Percentiles rank a stretch among this genome's conserved stretches.
Evolutionary conservation across 1,140 invertebrate species (phyloP).

Genomic region (Heliconius hermathena): DNA sequence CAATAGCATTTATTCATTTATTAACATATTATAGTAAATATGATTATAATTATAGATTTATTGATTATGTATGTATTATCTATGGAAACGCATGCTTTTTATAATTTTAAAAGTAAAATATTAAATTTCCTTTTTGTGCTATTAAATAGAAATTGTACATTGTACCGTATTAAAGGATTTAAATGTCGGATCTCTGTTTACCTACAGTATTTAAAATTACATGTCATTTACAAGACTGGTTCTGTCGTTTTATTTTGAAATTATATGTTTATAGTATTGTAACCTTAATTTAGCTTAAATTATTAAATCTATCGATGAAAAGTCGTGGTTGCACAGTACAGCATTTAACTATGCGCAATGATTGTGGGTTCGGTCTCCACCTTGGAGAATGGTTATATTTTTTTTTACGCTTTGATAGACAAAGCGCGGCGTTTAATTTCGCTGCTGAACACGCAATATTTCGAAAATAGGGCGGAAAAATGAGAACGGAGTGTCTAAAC

Average conservation of each 20-base stretch:
- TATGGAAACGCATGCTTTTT: conserved; percentile 7
- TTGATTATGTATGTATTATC: conserved; percentile 27
- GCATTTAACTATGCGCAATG: too few species aligned
- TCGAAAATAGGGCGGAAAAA: too few species aligned
- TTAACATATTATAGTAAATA: conserved; percentile 27
- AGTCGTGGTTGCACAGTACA: too few species aligned
- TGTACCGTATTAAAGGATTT: conserved; percentile 63
- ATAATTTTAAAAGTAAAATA: background rate
- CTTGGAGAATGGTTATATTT: too few species aligned
- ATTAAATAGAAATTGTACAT: conserved; percentile 48
- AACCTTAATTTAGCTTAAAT: background rate
- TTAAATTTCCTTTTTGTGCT: conserved; percentile 22
- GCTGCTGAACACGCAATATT: too few species aligned
- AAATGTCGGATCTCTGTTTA: conserved; percentile 74
- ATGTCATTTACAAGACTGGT: conserved; percentile 79
- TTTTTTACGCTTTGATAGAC: too few species aligned
- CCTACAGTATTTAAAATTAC: conserved; percentile 79
- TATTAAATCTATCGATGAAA: background rate
- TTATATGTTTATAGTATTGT: background rate
- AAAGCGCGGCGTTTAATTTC: too few species aligned
- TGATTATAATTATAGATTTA: conserved; percentile 20
- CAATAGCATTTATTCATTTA: conserved; percentile 44
- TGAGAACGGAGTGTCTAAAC: too few species aligned
- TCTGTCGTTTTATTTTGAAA: conserved; percentile 56
- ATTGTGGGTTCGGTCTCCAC: too few species aligned